Evolutionary conservation across 2,888 invertebrate species (phyloP), one percentile per base, ranked within the genome.

Genomic region (Xestoiulus laeticollis): DNA sequence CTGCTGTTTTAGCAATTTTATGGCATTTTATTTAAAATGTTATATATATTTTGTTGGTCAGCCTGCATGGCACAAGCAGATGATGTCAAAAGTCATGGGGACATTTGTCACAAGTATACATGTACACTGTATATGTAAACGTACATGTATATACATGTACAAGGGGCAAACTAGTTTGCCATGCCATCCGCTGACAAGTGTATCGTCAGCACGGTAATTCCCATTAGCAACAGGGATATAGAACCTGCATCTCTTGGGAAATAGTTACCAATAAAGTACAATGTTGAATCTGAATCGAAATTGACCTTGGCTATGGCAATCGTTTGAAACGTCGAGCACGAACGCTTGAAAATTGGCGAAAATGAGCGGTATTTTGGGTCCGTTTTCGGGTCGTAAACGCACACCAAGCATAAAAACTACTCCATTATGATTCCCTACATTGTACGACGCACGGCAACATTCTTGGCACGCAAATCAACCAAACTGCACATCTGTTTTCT

Each of bases 391-490:
- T 78, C 78, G 14, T 30, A 78, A 78, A 30, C 78, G 68, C 68
- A 68, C 68, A 26, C 22, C 68, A 68, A 1, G 26, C 68, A 59
- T 59, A 59, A 59, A 26, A 68, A 78, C 59, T 22, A 3, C 5
- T 26, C 78, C 78, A 78, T 68, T 68, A 68, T 68, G 68, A 68
- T 68, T 1, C 22, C 68, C 5, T 53, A 14, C 59, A 68, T n/a
- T 68, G 22, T 48, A 19, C 48, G 48, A 19, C 14, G 30, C 78
- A 78, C 30, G 68, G 26, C 68, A 26, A 68, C 12, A 78, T 30
- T 78, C 30, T 78, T 78, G 78, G 78, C 78, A 78, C 78, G 78
- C 78, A 78, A 78, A 78, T 78, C 26, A 30, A 78, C 30, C 78
- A 68, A 68, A 68, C 22, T 68, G 22, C 68, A 68, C 68, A 68